phyloP scores from a whole-genome alignment of 2,113 vertebrate genomes.

The Uria lomvia region DNA sequence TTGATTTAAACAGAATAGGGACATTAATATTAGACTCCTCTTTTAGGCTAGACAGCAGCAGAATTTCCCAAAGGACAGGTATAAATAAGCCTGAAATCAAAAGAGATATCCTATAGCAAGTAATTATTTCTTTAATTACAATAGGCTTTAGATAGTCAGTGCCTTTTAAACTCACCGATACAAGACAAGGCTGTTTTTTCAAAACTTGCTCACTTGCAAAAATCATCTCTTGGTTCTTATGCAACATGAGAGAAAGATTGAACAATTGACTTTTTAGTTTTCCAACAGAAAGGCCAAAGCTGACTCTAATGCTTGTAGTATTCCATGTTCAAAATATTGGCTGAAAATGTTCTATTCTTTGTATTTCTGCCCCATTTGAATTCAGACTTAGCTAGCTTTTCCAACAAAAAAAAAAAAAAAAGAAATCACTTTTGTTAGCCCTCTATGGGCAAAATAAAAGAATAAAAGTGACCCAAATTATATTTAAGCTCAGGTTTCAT shows the following conservation, averaged over 20 bases:
- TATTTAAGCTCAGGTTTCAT: neutral
- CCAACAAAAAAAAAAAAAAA: neutral
- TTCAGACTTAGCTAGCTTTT: neutral
- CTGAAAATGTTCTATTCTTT: neutral
- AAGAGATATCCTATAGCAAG: neutral
- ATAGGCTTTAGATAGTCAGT: conserved; percentile 17
- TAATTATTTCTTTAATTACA: conserved; percentile 43
- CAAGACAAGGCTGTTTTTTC: conserved; percentile 82
- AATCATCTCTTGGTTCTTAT: conserved; percentile 91
- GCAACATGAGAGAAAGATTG: conserved; percentile 78
- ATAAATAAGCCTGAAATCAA: conserved; percentile 51
- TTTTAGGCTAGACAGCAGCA: conserved; percentile 8
- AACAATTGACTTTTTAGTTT: conserved; percentile 60
- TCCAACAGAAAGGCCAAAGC: neutral
- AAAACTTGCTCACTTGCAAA: conserved; percentile 91
- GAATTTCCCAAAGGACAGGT: conserved; percentile 21
- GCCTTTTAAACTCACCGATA: conserved; percentile 85
- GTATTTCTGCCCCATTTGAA: neutral
- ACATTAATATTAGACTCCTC: conserved; percentile 1
- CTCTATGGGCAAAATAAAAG: neutral
- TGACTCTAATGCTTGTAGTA: neutral
- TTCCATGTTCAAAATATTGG: neutral
- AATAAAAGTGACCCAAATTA: neutral
- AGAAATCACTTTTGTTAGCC: neutral
- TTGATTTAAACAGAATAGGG: conserved; percentile 50